A percentile compares a stretch with the other conserved stretches of the same genome.
phyloP scores from a whole-genome alignment of 1,140 invertebrate genomes.

The Archivesica marissinica region DNA sequence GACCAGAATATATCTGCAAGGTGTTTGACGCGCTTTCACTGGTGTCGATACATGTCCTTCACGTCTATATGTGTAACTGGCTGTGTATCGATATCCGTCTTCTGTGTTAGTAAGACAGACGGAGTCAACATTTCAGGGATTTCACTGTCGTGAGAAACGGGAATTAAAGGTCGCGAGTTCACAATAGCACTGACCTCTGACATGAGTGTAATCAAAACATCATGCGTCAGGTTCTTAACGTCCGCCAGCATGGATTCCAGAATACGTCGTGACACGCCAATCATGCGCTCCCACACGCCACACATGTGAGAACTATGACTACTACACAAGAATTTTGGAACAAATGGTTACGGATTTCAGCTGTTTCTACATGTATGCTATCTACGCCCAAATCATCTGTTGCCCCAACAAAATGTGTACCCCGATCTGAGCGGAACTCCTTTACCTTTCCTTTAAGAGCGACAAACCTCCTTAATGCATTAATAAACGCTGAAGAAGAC shows the following conservation, averaged over 20 bases:
- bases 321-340: conserved; percentile 22
- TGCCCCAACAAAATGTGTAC: conserved; percentile 13
- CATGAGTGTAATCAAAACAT: conserved; percentile 23
- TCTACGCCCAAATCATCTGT: background rate
- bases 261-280: background rate
- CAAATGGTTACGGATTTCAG: background rate
- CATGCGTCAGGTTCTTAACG: background rate
- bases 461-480: conserved; percentile 24
- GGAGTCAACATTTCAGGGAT: conserved; percentile 21
- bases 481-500: conserved; percentile 6
- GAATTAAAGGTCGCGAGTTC: conserved; percentile 21
- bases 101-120: conserved; percentile 30
- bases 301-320: conserved; percentile 23
- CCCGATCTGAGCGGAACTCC: background rate
- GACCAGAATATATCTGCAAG: conserved; percentile 48
- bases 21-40: conserved; percentile 48
- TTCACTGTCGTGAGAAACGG: conserved; percentile 14
- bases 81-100: background rate
- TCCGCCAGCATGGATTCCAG: conserved; percentile 15
- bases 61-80: background rate
- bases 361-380: background rate
- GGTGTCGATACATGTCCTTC: conserved; percentile 24
- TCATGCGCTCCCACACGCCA: conserved; percentile 45
- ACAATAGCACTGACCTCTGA: conserved; percentile 28
- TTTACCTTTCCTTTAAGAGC: background rate